These are phyloP conservation scores for Synanthedon tipuliformis DNA, from an alignment of 2,888 invertebrate genomes.

Conservation along the genomic window DNA sequence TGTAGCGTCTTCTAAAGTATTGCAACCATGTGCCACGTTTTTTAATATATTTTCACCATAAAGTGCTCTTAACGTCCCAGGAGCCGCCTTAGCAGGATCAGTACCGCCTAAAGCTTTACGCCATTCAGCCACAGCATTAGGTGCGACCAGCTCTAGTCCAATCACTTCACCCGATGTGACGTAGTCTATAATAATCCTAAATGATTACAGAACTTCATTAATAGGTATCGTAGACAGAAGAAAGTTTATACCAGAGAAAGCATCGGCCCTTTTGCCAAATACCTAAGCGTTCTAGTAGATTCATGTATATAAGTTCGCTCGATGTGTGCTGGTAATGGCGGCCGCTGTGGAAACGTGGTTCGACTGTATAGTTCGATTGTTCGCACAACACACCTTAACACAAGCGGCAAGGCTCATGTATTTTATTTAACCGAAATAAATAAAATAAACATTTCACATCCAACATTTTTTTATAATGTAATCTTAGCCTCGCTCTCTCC, in stretches of 20 bases:
- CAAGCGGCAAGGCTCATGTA: no score
- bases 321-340: not conserved
- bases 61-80: conserved; percentile 71
- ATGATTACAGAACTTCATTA: not conserved
- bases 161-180: conserved; percentile 79
- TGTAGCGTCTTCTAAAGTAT: conserved; percentile 65
- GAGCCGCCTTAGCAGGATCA: conserved; percentile 72
- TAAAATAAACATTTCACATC: no score
- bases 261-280: no score
- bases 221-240: not conserved
- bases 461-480: no score
- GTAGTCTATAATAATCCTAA: conserved; percentile 73
- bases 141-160: conserved; percentile 79
- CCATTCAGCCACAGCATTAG: conserved; percentile 76
- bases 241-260: not conserved
- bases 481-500: no score
- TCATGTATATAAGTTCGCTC: no score
- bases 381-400: no score
- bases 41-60: conserved; percentile 76
- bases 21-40: conserved; percentile 80
- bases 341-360: no score
- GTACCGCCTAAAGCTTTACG: conserved; percentile 73
- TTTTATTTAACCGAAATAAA: no score
- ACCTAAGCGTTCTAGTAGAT: not conserved
- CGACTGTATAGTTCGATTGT: no score